phyloP scores from a whole-genome alignment of 1,140 invertebrate species.

The Latrodectus geometricus region DNA sequence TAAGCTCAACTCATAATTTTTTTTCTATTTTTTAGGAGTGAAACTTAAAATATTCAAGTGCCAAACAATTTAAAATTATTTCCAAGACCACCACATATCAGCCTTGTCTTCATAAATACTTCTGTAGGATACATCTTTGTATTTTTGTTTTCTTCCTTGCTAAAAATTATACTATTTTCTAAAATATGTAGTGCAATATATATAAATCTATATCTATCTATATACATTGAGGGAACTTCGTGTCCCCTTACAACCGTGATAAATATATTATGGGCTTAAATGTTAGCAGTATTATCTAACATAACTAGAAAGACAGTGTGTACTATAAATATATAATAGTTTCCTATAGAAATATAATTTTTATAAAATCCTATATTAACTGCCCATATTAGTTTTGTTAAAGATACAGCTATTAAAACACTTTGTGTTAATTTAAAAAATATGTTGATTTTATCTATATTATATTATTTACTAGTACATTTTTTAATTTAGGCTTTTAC shows the following conservation, averaged over 20 bases:
- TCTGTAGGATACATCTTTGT: neutral
- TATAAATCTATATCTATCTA: neutral
- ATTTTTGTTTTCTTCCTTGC: neutral
- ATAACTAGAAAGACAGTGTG: neutral
- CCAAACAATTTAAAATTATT: constrained; percentile 21
- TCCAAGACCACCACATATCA: constrained; percentile 15
- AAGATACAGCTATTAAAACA: too few species aligned
- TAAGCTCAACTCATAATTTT: neutral
- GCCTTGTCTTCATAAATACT: constrained; percentile 21
- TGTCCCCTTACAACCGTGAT: constrained; percentile 8
- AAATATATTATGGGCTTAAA: constrained; percentile 26
- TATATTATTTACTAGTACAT: too few species aligned
- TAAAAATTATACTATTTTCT: neutral
- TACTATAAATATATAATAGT: neutral
- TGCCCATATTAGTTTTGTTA: too few species aligned
- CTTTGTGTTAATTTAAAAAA: too few species aligned
- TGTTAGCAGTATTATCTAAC: neutral
- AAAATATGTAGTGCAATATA: neutral
- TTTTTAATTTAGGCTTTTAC: too few species aligned
- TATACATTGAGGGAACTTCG: neutral
- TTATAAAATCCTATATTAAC: neutral
- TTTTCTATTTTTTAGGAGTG: constrained; percentile 23
- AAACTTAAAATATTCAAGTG: constrained; percentile 38
- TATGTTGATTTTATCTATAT: too few species aligned
- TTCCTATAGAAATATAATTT: neutral